Conservation (phyloP, 2,113 vertebrate genomes). For the Cyphomyrus discorhynchus region DNA sequence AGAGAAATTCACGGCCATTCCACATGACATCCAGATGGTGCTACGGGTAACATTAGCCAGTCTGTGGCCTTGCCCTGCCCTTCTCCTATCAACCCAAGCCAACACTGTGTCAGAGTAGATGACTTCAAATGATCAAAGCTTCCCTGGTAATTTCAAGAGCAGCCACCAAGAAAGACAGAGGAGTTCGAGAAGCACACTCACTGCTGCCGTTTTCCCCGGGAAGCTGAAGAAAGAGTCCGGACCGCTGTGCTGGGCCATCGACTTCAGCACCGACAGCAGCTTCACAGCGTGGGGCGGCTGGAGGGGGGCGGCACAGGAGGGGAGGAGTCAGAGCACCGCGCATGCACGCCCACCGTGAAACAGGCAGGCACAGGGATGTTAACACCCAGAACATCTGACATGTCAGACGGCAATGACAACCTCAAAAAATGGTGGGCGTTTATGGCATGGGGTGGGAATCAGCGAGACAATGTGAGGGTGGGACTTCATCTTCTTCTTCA, state of each 20-base stretch:
- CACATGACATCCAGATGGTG: background rate
- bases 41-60: background rate
- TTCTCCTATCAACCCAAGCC: background rate
- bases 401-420: background rate
- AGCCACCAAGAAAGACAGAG: background rate
- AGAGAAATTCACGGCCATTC: background rate
- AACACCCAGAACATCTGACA: background rate
- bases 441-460: background rate
- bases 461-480: background rate
- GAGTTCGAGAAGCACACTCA: constrained; percentile 51
- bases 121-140: background rate
- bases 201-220: constrained; percentile 93
- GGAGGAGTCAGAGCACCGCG: background rate
- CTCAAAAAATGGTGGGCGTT: background rate
- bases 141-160: background rate
- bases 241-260: constrained; percentile 87
- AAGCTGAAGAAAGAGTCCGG: constrained; percentile 98
- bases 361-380: background rate
- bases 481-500: background rate
- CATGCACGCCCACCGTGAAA: background rate
- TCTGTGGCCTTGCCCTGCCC: background rate
- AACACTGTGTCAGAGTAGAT: background rate
- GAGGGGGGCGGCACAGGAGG: background rate
- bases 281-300: constrained; percentile 93
- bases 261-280: constrained; percentile 86